Conservation (phyloP, 37 sponge, comb jelly and placozoan species). For the Geodia barretti region DNA sequence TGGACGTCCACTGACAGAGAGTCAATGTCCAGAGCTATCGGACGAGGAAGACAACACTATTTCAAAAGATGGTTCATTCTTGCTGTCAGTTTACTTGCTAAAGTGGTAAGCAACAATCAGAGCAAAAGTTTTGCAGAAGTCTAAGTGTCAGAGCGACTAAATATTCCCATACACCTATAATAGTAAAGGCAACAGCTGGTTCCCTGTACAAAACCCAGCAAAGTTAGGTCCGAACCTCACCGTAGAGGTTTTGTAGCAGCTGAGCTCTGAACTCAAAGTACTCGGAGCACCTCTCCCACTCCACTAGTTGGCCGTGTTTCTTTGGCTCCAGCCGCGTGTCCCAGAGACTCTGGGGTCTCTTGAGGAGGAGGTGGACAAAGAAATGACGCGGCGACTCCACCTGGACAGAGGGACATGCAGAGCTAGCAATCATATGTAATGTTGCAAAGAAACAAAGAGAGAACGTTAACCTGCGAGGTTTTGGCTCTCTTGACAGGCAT, state of each 20-base stretch:
- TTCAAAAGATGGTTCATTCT: constrained; percentile 1
- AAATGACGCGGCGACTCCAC: constrained; percentile 61
- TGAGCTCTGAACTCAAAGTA: constrained; percentile 65
- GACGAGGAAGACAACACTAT: not conserved
- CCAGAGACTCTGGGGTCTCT: constrained; percentile 44
- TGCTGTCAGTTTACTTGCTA: too few relatives aligned
- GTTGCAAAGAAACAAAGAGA: too few relatives aligned
- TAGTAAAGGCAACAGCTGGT: too few relatives aligned
- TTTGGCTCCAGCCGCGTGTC: not conserved
- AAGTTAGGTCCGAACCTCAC: constrained; percentile 17
- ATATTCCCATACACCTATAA: too few relatives aligned
- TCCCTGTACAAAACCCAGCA: not conserved
- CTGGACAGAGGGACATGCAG: too few relatives aligned
- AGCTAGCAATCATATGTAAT: too few relatives aligned
- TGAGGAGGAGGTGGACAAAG: constrained; percentile 72
- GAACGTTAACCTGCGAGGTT: too few relatives aligned
- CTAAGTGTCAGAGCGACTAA: too few relatives aligned
- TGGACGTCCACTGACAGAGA: constrained; percentile 47
- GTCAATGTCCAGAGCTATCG: constrained; percentile 43
- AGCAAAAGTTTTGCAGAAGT: not conserved
- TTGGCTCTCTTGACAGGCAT: constrained; percentile 9
- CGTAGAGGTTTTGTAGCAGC: constrained; percentile 48
- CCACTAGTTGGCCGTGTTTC: not conserved
- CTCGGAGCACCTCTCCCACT: constrained; percentile 60
- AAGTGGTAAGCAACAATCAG: not conserved